A percentile compares a stretch with the other conserved stretches of the same genome.
phyloP scores from a whole-genome alignment of 2,888 invertebrate genomes.

The Philonicus albiceps region DNA sequence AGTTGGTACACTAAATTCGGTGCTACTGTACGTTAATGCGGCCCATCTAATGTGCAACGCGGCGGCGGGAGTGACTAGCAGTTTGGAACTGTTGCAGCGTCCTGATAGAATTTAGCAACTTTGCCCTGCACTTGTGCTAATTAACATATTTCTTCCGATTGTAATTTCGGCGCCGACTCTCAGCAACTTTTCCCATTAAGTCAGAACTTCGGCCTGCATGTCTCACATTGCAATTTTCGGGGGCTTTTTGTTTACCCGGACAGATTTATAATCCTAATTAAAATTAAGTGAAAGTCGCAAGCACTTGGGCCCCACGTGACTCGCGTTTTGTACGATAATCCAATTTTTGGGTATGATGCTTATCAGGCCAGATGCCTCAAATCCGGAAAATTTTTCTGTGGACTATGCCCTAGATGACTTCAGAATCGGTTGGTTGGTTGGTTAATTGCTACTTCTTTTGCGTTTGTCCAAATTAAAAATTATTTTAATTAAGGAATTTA shows the following conservation, averaged over 20 bases:
- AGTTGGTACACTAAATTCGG: neutral
- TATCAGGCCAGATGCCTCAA: neutral
- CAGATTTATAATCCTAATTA: conserved; percentile 35
- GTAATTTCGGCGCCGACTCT: conserved; percentile 27
- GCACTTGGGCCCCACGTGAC: neutral
- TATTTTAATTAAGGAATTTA: neutral
- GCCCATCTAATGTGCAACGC: neutral
- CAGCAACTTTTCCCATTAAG: conserved; percentile 23
- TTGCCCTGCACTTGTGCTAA: conserved; percentile 21
- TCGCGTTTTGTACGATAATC: neutral
- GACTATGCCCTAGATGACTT: neutral
- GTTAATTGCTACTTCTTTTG: too few species aligned
- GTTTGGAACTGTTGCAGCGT: conserved; percentile 16
- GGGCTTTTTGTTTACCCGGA: conserved; percentile 20
- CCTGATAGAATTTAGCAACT: conserved; percentile 32
- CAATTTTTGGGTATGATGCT: conserved; percentile 13
- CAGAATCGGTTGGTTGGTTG: neutral
- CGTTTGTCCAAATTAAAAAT: neutral
- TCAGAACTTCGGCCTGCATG: conserved; percentile 18
- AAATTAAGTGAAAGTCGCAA: conserved; percentile 29
- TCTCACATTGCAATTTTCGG: conserved; percentile 26
- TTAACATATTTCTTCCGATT: conserved; percentile 39
- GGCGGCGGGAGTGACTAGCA: neutral
- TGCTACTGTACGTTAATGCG: neutral
- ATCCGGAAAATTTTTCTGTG: neutral